Conservation (phyloP, 2,888 invertebrate genomes). For the Hirtodrosophila cameraria region DNA sequence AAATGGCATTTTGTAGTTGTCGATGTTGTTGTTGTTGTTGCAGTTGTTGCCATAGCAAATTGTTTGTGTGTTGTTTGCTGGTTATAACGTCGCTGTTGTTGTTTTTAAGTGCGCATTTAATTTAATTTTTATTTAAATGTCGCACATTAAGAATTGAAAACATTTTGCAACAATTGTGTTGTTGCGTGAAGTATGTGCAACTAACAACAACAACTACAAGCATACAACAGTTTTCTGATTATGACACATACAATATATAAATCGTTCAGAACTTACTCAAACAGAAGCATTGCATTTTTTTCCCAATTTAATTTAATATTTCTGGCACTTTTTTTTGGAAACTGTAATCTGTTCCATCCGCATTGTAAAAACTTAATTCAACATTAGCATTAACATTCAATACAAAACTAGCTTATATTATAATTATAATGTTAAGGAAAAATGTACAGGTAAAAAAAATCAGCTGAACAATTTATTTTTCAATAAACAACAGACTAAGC, state of each 20-base stretch:
- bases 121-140: slow-evolving; percentile 69
- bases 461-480: too few species aligned
- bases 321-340: too few species aligned
- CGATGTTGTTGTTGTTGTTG: slow-evolving; percentile 7
- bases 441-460: too few species aligned
- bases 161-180: slow-evolving; percentile 22
- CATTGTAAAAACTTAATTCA: too few species aligned
- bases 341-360: too few species aligned
- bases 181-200: slow-evolving; percentile 9
- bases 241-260: slow-evolving; percentile 35
- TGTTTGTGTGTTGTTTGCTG: slow-evolving; percentile 9
- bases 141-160: slow-evolving; percentile 45
- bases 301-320: too few species aligned
- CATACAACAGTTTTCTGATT: slow-evolving; percentile 33
- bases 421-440: too few species aligned
- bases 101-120: slow-evolving; percentile 64
- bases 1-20: slow-evolving; percentile 64
- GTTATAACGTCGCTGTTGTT: slow-evolving; percentile 8
- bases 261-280: slow-evolving; percentile 22
- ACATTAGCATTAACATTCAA: too few species aligned
- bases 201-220: slow-evolving; percentile 19
- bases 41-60: slow-evolving; percentile 33
- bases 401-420: too few species aligned
- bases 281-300: slow-evolving; percentile 9
- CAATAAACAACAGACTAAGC: too few species aligned